These are phyloP conservation scores for Cryptotis parvus DNA, from an alignment of 2,113 vertebrate species.

Conservation along the genomic window DNA sequence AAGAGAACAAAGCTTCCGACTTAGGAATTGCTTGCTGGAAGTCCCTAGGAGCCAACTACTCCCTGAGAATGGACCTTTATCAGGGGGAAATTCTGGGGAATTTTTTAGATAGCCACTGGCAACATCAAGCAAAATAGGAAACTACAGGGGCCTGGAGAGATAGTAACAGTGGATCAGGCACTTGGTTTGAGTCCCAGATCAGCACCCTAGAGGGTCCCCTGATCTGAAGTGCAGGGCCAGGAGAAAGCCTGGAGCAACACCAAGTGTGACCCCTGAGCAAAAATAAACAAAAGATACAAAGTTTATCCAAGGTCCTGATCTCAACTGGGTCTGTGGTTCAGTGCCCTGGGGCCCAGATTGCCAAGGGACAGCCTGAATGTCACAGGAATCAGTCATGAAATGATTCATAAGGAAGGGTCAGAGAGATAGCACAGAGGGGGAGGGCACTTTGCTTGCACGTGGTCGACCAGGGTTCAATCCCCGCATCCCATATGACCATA, in stretches of 20 bases:
- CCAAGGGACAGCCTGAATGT: background rate
- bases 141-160: background rate
- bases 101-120: background rate
- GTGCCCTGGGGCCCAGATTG: background rate
- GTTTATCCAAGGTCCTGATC: no score
- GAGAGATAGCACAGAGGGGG: no score
- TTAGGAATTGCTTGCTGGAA: background rate
- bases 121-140: background rate
- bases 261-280: no score
- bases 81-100: background rate
- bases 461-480: no score
- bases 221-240: no score
- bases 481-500: no score
- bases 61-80: background rate
- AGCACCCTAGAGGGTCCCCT: no score
- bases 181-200: no score
- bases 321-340: background rate
- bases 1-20: conserved; percentile 55
- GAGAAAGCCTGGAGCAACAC: no score
- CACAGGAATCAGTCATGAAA: background rate
- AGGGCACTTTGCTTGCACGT: no score
- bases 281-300: no score
- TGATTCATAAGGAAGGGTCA: background rate
- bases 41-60: background rate
- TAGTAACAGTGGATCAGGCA: no score